phyloP scores from a whole-genome alignment of 2,888 invertebrate species.

The Tachina grossa region DNA sequence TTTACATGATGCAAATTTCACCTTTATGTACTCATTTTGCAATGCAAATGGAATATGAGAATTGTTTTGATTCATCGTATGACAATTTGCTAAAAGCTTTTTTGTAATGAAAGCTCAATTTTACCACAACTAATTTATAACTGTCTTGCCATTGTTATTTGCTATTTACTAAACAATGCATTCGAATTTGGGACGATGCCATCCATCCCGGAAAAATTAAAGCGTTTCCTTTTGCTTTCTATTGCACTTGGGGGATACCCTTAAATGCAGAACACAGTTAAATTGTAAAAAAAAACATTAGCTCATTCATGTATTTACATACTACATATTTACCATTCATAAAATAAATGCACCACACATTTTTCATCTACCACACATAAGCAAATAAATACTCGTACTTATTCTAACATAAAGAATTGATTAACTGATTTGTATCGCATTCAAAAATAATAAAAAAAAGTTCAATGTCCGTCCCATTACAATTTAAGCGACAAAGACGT shows the following conservation, averaged over 20 bases:
- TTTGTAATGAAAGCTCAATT: too few species aligned
- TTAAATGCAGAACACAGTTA: conserved; percentile 1
- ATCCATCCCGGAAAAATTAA: not conserved
- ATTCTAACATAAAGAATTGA: conserved; percentile 42
- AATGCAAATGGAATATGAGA: too few species aligned
- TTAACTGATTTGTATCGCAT: conserved; percentile 54
- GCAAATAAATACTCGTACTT: not conserved
- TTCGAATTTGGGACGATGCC: too few species aligned
- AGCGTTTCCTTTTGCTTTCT: not conserved
- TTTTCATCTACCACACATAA: conserved; percentile 15
- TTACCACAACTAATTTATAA: too few species aligned
- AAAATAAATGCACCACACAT: not conserved
- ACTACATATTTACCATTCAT: conserved; percentile 14
- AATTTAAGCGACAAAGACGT: conserved; percentile 50
- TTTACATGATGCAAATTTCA: too few species aligned
- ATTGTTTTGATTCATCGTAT: too few species aligned
- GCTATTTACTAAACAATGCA: too few species aligned
- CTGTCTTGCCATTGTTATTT: too few species aligned
- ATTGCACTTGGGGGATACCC: not conserved
- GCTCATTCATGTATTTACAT: conserved; percentile 45
- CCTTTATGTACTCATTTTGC: too few species aligned
- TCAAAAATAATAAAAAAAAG: conserved; percentile 8
- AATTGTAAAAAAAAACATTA: conserved; percentile 16
- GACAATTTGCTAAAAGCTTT: too few species aligned
- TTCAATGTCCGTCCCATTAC: conserved; percentile 50